A percentile compares a stretch with the other conserved stretches of the same genome.
phyloP scores from a whole-genome alignment of 1,140 invertebrate genomes.

The Cylas formicarius region DNA sequence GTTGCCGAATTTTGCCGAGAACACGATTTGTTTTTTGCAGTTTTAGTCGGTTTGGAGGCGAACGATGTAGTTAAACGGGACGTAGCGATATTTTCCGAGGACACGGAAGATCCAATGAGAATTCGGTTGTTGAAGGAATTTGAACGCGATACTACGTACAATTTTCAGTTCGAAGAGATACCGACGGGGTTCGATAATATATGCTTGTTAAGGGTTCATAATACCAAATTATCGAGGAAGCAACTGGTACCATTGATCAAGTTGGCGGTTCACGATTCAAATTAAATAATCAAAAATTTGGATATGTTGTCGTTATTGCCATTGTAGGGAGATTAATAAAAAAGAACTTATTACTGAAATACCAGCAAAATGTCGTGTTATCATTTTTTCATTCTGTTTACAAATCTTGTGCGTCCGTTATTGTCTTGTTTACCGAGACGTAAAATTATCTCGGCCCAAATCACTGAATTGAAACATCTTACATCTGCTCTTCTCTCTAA shows the following conservation, averaged over 20 bases:
- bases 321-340: too few species aligned
- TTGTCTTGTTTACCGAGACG: too few species aligned
- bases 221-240: conserved; percentile 52
- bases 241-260: conserved; percentile 55
- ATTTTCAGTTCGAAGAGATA: conserved; percentile 32
- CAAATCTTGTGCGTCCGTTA: too few species aligned
- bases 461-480: too few species aligned
- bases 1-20: conserved; percentile 44
- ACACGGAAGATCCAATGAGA: conserved; percentile 21
- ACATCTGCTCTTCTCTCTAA: too few species aligned
- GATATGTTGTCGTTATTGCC: too few species aligned
- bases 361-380: too few species aligned
- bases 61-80: conserved; percentile 44
- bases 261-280: conserved; percentile 22
- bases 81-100: conserved; percentile 45
- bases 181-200: conserved; percentile 28
- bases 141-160: conserved; percentile 30
- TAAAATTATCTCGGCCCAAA: too few species aligned
- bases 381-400: too few species aligned
- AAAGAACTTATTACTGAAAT: too few species aligned
- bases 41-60: conserved; percentile 50
- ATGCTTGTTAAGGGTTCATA: conserved; percentile 45
- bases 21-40: conserved; percentile 33
- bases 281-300: too few species aligned
- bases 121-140: conserved; percentile 21